Evolutionary conservation across 2,113 vertebrate genomes (phyloP), one percentile per base, ranked within the genome.

Genomic region (Saimiri boliviensis): DNA sequence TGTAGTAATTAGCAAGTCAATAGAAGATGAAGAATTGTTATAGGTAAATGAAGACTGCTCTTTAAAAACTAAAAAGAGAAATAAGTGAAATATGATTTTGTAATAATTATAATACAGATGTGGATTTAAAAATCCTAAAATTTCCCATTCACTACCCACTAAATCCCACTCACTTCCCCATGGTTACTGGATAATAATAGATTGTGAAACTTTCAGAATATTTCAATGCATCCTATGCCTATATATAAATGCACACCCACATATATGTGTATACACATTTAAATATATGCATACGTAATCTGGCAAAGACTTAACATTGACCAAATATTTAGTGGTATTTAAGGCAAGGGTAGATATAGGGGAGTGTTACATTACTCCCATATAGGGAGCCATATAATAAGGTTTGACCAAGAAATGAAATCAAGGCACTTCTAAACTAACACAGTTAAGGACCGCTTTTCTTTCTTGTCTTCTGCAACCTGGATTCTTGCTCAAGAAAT

Each of bases 111-210:
- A 45, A 17, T 52, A 76, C 13, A 76, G 32, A 13, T 37, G 27
- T 68, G n/a, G 13, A 86, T 25, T 90, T 68, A 40, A 90, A 94
- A 81, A 87, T 27, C 25, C 73, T 93, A 47, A 82, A 90, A 88
- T 27, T 94, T 66, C 3, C 70, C 13, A 35, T 95, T 81, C 1
- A 47, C 6, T 12, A 45, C 0, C 1, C 35, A 68, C 23, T 77
- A 30, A n/a, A 77, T 70, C 4, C 27, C 47, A 77, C 7, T 93
- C 35, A 89, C 5, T 81, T 93, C 32, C 10, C 10, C 21, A 42
- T n/a, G 12, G 30, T 68, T 87, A 80, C 49, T 42, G 21, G 37
- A 77, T 94, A 94, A 84, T 81, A 23, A 88, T n/a, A 88, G 54
- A 68, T 13, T 70, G 20, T n/a, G 19, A 93, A 92, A 68, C 21